Evolutionary conservation across 2,113 vertebrate species (phyloP), one percentile per base, ranked within the genome.

Genomic region (Pseudorasbora parva): DNA sequence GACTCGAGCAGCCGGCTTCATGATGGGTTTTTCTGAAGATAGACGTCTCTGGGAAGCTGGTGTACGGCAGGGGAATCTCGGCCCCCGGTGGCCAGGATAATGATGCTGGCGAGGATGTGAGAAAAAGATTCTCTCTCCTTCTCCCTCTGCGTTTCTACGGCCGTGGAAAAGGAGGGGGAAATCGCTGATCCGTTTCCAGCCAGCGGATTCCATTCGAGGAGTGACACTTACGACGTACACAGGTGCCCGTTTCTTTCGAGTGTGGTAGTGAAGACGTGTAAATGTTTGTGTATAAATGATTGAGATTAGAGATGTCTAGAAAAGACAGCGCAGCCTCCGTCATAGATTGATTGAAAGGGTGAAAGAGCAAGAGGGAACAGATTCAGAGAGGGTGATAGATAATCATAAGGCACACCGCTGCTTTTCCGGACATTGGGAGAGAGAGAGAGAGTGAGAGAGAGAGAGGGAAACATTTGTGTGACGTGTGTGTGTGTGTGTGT

Each of bases 401-500:
- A 78, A 59, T 68, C 49, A 83, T 59, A n/a, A 68, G 25, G 17
- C 60, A 27, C 25, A 66, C 60, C 7, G 66, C 81, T 71, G 81
- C 84, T 82, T 69, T 82, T 84, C 82, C 82, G 78, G 78, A 78
- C 59, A 21, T n/a, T 60, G 74, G 43, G 75, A 79, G 72, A 66
- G 74, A 79, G 78, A 74, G 66, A 71, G 88, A 84, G 81, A 86
- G 60, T 81, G 83, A 78, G 64, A 86, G 60, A 83, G 83, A 78
- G 64, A 68, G 73, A 85, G 86, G 72, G 57, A 41, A 17, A 79
- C 62, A 71, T 83, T 54, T 12, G 54, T 86, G 76, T 56, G 59
- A 76, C 49, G 33, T 49, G 78, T 21, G 30, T 66, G 85, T 79
- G 84, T 37, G 33, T 37, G 37, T 71, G 78, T 82, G 72, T 84